Conservation (phyloP, 2,888 invertebrate species). For the Athalia circularis region DNA sequence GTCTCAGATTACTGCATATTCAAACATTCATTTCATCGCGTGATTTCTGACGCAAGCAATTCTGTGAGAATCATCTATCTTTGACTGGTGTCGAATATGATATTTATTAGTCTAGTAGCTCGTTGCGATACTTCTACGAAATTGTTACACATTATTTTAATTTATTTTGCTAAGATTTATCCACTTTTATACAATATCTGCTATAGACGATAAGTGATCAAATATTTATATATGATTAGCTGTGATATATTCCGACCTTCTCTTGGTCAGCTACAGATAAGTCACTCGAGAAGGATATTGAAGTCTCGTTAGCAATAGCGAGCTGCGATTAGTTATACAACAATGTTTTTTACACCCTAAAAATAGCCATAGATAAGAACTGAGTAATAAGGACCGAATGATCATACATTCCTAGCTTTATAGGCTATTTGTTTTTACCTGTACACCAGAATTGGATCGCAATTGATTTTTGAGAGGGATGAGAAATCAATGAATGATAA, state of each 20-base stretch:
- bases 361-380: neutral
- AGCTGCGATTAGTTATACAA: neutral
- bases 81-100: neutral
- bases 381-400: neutral
- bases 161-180: constrained; percentile 11
- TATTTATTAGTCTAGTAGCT: neutral
- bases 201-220: constrained; percentile 5
- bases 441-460: neutral
- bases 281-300: neutral
- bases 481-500: neutral
- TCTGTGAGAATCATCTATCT: too few relatives aligned
- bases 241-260: constrained; percentile 21
- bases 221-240: constrained; percentile 1
- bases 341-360: neutral
- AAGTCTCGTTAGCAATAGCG: neutral
- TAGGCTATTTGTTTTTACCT: neutral
- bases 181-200: neutral
- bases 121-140: neutral
- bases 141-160: neutral
- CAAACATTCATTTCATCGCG: too few relatives aligned
- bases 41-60: too few relatives aligned
- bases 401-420: neutral
- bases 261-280: neutral
- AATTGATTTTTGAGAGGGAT: neutral
- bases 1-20: too few relatives aligned